phyloP scores from a whole-genome alignment of 2,888 invertebrate genomes.

The Trichopoda pennipes region DNA sequence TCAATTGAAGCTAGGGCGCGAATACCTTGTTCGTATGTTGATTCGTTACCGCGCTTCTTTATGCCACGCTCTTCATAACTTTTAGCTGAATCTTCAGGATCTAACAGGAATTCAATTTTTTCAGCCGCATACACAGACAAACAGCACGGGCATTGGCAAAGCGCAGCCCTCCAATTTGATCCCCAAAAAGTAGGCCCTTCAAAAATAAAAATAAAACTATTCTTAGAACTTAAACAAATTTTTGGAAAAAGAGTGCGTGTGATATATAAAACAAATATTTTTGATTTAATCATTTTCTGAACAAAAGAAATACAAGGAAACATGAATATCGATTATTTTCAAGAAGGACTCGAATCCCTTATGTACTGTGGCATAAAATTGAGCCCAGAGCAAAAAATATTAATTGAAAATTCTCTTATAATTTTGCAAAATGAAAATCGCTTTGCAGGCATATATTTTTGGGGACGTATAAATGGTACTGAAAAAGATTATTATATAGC shows the following conservation, averaged over 20 bases:
- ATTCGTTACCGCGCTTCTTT: slow-evolving; percentile 81
- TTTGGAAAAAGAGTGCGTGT: not conserved
- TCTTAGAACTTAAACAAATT: not conserved
- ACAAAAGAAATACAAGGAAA: slow-evolving; percentile 7
- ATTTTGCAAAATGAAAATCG: slow-evolving; percentile 92
- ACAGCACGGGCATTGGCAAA: slow-evolving; percentile 88
- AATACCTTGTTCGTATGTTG: slow-evolving; percentile 87
- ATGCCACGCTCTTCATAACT: slow-evolving; percentile 90
- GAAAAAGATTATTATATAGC: slow-evolving; percentile 91
- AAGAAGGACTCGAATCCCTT: slow-evolving; percentile 78
- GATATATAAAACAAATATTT: not conserved
- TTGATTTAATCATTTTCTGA: not conserved
- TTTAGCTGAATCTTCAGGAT: slow-evolving; percentile 90
- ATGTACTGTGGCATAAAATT: slow-evolving; percentile 85
- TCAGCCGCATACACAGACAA: slow-evolving; percentile 86
- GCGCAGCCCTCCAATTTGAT: slow-evolving; percentile 87
- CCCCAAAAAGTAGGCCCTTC: slow-evolving; percentile 85
- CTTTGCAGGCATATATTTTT: slow-evolving; percentile 90
- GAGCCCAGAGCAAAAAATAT: slow-evolving; percentile 86
- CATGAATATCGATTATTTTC: slow-evolving; percentile 79
- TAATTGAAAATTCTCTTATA: slow-evolving; percentile 89
- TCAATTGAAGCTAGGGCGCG: slow-evolving; percentile 90
- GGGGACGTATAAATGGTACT: slow-evolving; percentile 91
- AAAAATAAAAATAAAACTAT: slow-evolving; percentile 26
- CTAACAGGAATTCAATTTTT: slow-evolving; percentile 87